Conservation (phyloP, 2,888 invertebrate species). For the Silvanus unidentatus region DNA sequence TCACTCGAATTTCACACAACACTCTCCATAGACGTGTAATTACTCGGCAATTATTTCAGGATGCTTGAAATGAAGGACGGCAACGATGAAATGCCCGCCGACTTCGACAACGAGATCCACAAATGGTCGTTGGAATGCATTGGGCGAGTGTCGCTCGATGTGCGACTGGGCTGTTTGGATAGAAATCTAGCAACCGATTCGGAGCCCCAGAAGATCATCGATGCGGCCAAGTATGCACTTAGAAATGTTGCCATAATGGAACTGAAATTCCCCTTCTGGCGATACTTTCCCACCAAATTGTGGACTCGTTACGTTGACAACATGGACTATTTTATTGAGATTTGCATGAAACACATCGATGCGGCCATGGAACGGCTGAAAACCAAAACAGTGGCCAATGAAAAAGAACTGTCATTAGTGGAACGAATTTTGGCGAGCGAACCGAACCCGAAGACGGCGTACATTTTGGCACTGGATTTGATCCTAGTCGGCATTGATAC, state of each 20-base stretch:
- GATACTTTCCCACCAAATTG: slow-evolving; percentile 57
- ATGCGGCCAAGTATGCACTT: slow-evolving; percentile 63
- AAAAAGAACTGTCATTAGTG: slow-evolving; percentile 52
- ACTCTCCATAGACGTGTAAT: too few relatives aligned
- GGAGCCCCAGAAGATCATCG: slow-evolving; percentile 56
- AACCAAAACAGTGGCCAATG: slow-evolving; percentile 44
- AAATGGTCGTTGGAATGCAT: slow-evolving; percentile 78
- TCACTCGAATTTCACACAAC: neutral
- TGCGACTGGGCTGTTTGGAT: slow-evolving; percentile 59
- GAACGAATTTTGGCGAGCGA: slow-evolving; percentile 58
- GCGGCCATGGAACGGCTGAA: slow-evolving; percentile 47
- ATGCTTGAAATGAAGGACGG: slow-evolving; percentile 52
- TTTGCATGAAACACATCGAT: slow-evolving; percentile 58
- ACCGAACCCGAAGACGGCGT: slow-evolving; percentile 57
- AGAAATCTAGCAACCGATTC: slow-evolving; percentile 48
- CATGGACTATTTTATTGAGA: slow-evolving; percentile 61
- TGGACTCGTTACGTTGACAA: slow-evolving; percentile 59
- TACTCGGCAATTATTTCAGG: slow-evolving; percentile 45
- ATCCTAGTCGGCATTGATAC: slow-evolving; percentile 78
- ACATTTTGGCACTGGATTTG: slow-evolving; percentile 67
- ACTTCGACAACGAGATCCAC: slow-evolving; percentile 66
- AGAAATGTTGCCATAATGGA: slow-evolving; percentile 60
- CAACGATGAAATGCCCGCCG: slow-evolving; percentile 55
- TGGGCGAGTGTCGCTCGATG: slow-evolving; percentile 60
- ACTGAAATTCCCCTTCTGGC: slow-evolving; percentile 63